Conservation (phyloP, 2,888 invertebrate species). For the Deilephila elpenor region DNA sequence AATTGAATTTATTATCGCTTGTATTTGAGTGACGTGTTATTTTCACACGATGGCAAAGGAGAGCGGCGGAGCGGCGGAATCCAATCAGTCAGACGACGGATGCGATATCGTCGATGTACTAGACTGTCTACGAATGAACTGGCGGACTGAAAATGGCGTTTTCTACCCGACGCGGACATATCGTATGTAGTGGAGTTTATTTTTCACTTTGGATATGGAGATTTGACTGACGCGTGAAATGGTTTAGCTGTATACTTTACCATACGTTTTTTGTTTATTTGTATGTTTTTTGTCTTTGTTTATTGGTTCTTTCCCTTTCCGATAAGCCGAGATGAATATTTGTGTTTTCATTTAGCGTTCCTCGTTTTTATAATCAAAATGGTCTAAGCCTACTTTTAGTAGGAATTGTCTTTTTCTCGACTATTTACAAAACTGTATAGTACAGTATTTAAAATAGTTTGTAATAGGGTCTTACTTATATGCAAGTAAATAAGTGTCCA, state of each 20-base stretch:
- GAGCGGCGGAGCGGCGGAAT: conserved; percentile 62
- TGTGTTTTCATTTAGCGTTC: neutral
- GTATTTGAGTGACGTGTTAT: conserved; percentile 84
- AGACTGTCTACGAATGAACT: conserved; percentile 61
- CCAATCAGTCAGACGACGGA: conserved; percentile 78
- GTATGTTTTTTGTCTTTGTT: neutral
- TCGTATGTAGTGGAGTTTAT: conserved; percentile 36
- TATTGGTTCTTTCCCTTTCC: neutral
- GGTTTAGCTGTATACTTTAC: conserved; percentile 32
- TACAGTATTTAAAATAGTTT: too few species aligned
- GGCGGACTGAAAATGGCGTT: conserved; percentile 70
- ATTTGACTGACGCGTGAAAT: conserved; percentile 39
- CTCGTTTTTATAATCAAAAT: too few species aligned
- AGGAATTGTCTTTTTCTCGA: too few species aligned
- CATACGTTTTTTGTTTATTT: conserved; percentile 17
- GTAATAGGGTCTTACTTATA: too few species aligned
- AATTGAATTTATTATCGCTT: conserved; percentile 84
- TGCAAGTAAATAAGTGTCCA: too few species aligned
- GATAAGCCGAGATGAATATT: neutral
- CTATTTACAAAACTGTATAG: too few species aligned
- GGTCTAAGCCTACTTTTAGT: too few species aligned
- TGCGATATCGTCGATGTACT: conserved; percentile 61
- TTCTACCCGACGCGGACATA: conserved; percentile 48
- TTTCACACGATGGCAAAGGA: conserved; percentile 77
- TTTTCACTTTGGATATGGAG: conserved; percentile 37